phyloP scores from a whole-genome alignment of 2,113 vertebrate genomes.

The Monopterus albus region DNA sequence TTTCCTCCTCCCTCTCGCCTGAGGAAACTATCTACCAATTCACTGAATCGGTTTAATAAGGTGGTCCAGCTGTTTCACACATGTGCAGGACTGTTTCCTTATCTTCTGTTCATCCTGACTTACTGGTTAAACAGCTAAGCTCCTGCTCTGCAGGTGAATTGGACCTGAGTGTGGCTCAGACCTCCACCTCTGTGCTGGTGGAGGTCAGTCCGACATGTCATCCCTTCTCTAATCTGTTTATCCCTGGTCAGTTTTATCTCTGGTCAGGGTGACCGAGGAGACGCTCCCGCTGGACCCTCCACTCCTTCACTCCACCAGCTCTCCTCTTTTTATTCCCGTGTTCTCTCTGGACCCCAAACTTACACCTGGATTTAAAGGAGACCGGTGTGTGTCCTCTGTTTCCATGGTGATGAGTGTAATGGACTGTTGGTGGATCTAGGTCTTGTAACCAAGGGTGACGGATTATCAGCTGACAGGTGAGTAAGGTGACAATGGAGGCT shows the following conservation, averaged over 20 bases:
- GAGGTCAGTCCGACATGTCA: slow-evolving; percentile 9
- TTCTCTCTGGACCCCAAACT: neutral
- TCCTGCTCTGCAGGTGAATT: too few species aligned
- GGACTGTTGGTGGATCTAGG: slow-evolving; percentile 38
- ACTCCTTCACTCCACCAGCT: neutral
- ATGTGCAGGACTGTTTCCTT: too few species aligned
- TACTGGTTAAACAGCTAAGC: too few species aligned
- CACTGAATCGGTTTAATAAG: too few species aligned
- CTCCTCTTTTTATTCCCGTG: neutral
- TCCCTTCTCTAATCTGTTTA: slow-evolving; percentile 68
- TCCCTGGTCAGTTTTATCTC: too few species aligned
- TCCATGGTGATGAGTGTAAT: slow-evolving; percentile 40
- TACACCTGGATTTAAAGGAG: neutral
- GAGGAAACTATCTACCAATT: too few species aligned
- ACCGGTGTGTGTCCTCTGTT: slow-evolving; percentile 7
- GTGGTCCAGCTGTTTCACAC: too few species aligned
- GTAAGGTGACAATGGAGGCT: slow-evolving; percentile 19
- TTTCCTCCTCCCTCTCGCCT: too few species aligned
- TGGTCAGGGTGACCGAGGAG: slow-evolving; percentile 55
- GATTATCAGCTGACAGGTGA: slow-evolving; percentile 55
- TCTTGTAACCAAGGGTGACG: neutral
- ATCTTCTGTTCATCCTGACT: too few species aligned
- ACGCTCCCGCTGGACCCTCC: slow-evolving; percentile 23
- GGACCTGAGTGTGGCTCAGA: neutral
- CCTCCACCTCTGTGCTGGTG: neutral